Base-by-base conservation (phyloP, 2,797 vertebrate genomes). In the Graptemys geographica region DNA sequence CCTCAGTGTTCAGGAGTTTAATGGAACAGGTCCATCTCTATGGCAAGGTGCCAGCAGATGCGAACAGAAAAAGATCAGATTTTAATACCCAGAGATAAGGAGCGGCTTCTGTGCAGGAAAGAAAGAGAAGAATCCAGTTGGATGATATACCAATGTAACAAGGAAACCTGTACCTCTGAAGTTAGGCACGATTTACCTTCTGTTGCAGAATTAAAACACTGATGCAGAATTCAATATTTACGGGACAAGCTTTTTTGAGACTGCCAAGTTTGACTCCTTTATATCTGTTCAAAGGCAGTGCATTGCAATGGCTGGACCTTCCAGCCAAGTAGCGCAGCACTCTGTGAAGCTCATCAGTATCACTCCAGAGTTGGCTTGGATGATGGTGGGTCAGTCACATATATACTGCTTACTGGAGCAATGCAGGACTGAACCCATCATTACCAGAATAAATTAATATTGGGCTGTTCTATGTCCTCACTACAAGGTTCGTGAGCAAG, bases 271-370 rank as follows among this genome's bases (percentile, higher is more conserved):
- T 44, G 21, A 47, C 44, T 78, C 84, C 18, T 31, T 95, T 0
- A 0, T 2, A 1, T 9, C 13, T 84, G 9, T 3, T 74, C 10
- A 1, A 0, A 47, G 4, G 6, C n/a, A 11, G 4, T 82, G 28
- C 37, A 84, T 15, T 86, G 44, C 5, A 2, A 12, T 2, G 41
- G 2, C 10, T 53, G 85, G n/a, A 37, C n/a, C 5, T 81, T 47
- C 76, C 0, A 1, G 5, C 5, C 1, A 0, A 0, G 2, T 28
- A 78, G 44, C 7, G 6, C 8, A 47, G 23, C 8, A 28, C 6
- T 11, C 74, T 31, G 2, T 47, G 74, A 49, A 49, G 13, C 41
- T 31, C 25, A 76, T 47, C 13, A 18, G 18, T 28, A 47, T 44
- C 41, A 82, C 6, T 0, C 41, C 11, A 5, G 25, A 76, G 0